Base-by-base conservation (phyloP, 2,113 vertebrate species). In the Odontophorus gujanensis region DNA sequence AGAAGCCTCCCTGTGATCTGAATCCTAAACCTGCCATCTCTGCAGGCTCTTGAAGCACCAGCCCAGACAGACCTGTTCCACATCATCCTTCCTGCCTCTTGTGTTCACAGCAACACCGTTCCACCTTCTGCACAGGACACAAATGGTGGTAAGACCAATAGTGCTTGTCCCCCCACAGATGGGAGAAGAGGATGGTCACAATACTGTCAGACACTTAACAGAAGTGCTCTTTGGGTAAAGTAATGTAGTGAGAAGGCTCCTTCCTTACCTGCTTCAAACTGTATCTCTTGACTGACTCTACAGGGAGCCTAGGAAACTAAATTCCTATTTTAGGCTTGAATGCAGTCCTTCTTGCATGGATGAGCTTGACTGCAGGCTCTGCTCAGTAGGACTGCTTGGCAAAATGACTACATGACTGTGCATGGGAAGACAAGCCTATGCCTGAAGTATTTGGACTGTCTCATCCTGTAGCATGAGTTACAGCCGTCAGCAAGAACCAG, bases 101-200 rank as follows among this genome's bases (percentile, higher is more conserved):
- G n/a, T 26, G 14, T 3, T 48, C 28, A 26, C 38, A 78, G 34
- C 26, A 66, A 4, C 59, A 40, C 11, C 13, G 9, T 43, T 55
- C 6, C 59, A 28, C 13, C 20, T 69, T 63, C 42, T 55, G 30
- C 48, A 53, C 25, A 38, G 36, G 11, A 28, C 66, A 30, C 25
- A 8, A 17, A 8, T 67, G n/a, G 57, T 53, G 45, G 16, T n/a
- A 47, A 59, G 63, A 16, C 8, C 25, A 50, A 6, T 2, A 38
- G 50, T 7, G 34, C 22, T 43, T 43, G 22, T 51, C 68, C 21
- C 25, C 68, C 28, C 18, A 7, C 25, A 50, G n/a, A 22, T 21
- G 12, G 15, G 34, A 73, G 32, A 18, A 78, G 30, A 0, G 0
- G 21, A 42, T 11, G 5, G 6, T 22, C 21, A 22, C 30, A 19